Evolutionary conservation across 2,797 vertebrate genomes (phyloP), one percentile per base, ranked within the genome.

Genomic region (Spondyliosoma cantharus): DNA sequence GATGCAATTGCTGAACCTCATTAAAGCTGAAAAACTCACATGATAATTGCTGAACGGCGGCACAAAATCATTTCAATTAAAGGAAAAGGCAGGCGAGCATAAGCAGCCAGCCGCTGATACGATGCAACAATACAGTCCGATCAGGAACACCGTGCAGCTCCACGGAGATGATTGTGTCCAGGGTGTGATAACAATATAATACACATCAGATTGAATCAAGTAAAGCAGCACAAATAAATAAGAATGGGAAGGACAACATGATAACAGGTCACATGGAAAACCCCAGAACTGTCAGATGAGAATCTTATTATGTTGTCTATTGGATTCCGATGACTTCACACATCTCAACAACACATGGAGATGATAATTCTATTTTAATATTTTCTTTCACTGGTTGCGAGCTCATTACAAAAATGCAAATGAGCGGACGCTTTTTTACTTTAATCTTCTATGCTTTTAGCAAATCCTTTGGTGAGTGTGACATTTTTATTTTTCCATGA

Each of bases 401-500:
- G 67, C 81, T 85, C 80, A 69, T 71, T 37, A 59, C 54, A 60
- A 63, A 37, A 76, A 84, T 89, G 82, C 81, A 91, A 89, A 90
- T 90, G 17, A 78, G 37, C 19, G 49, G 22, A 72, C 54, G 58
- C 16, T 24, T 64, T 37, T 24, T 43, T 54, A 24, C 53, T 54
- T 53, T 53, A 19, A 3, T 50, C 11, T 43, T 71, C 3, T 20
- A n/a, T 3, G 8, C 11, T 49, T 69, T n/a, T 54, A 29, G 32
- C 20, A 81, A 76, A 86, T 78, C 66, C 57, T 45, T 50, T 61
- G 25, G 42, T 46, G 27, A 69, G 27, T 60, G 20, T 52, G 48
- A 80, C 16, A 5, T 49, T 54, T 79, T 83, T 65, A 27, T 70
- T 48, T 73, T 76, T 57, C 22, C 46, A 49, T 74, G 46, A 82